Evolutionary conservation across 2,113 vertebrate species (phyloP).

Genomic region (Naja naja): DNA sequence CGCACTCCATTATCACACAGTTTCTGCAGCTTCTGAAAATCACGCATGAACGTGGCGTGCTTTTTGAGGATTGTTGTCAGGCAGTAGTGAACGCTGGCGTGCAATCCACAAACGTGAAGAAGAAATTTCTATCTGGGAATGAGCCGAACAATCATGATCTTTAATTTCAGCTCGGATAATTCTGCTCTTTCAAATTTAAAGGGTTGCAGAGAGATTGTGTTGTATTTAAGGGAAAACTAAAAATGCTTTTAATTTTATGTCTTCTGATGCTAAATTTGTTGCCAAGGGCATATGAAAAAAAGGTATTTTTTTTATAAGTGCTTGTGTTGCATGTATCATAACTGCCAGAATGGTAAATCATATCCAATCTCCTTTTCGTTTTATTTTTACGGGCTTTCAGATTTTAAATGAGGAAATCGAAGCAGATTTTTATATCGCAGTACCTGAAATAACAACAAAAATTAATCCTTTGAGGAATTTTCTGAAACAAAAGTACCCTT

Average conservation of each 20-base stretch:
- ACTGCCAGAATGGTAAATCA: neutral
- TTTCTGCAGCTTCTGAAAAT: no score
- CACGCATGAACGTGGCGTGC: no score
- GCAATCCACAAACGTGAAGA: no score
- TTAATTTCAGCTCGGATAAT: neutral
- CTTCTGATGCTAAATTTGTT: neutral
- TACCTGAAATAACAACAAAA: slow-evolving; percentile 81
- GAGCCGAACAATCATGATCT: neutral
- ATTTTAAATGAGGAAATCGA: slow-evolving; percentile 85
- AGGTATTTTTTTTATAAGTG: neutral
- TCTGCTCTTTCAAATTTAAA: neutral
- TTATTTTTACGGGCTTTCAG: slow-evolving; percentile 58
- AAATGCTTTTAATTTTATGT: neutral
- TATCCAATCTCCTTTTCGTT: fast-evolving
- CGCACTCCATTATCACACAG: no score
- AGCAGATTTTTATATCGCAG: slow-evolving; percentile 86
- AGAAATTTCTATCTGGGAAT: neutral
- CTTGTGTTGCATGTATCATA: neutral
- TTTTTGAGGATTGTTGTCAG: no score
- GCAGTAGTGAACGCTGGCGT: no score
- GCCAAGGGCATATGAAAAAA: neutral
- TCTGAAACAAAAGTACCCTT: slow-evolving; percentile 86
- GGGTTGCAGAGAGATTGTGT: neutral
- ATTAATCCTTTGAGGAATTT: slow-evolving; percentile 81
- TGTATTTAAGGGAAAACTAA: neutral